Evolutionary conservation across 2,113 vertebrate species (phyloP).

Genomic region (Tamias sibiricus): DNA sequence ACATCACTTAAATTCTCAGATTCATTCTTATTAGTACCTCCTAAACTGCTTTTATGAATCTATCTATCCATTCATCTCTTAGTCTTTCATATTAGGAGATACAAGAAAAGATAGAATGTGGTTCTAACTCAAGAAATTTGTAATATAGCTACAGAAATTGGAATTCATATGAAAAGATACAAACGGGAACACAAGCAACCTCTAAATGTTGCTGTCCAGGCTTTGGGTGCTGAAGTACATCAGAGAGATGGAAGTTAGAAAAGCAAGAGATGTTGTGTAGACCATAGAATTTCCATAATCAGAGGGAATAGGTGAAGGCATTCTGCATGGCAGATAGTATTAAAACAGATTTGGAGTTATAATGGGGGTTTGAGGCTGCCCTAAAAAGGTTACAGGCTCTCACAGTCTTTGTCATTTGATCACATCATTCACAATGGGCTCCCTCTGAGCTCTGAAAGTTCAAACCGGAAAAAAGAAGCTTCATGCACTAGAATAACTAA

Average conservation of each 20-base stretch:
- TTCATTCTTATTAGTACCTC: constrained; percentile 15
- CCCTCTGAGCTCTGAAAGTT: background rate
- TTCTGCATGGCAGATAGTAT: background rate
- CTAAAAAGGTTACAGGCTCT: background rate
- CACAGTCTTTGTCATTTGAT: constrained; percentile 6
- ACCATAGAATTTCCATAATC: background rate
- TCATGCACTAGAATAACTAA: background rate
- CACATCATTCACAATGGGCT: background rate
- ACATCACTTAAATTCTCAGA: constrained; percentile 12
- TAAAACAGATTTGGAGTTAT: constrained; percentile 40
- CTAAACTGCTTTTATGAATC: constrained; percentile 41
- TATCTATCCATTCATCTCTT: background rate
- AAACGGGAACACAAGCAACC: background rate
- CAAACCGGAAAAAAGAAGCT: constrained; percentile 12
- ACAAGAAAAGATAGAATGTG: background rate
- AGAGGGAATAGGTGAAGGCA: background rate
- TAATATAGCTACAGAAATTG: background rate
- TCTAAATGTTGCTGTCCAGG: constrained; percentile 30
- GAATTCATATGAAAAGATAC: background rate
- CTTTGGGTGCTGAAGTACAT: constrained; percentile 7
- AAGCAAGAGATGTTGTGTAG: background rate
- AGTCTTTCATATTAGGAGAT: background rate
- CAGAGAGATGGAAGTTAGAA: background rate
- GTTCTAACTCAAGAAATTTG: background rate
- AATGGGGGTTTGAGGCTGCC: background rate